Conservation (phyloP, 1,140 invertebrate genomes). For the Drosophila tristis region DNA sequence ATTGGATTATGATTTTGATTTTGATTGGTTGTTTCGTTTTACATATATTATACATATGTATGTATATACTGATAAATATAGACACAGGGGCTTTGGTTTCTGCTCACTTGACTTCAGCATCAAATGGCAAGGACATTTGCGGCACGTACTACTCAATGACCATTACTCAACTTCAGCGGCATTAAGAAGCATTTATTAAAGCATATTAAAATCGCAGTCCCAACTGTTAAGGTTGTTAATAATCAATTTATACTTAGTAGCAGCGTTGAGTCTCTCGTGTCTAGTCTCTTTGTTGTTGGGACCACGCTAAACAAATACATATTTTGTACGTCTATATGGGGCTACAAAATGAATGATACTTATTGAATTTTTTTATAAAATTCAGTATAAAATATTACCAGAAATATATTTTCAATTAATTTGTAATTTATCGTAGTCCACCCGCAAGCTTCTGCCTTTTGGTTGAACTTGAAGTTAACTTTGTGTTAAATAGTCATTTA, state of each 20-base stretch:
- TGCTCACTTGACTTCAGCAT: slow-evolving; percentile 40
- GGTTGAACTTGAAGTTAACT: slow-evolving; percentile 45
- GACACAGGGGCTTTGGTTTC: no score
- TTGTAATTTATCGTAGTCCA: slow-evolving; percentile 30
- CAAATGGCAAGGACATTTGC: slow-evolving; percentile 53
- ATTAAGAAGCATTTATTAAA: slow-evolving; percentile 44
- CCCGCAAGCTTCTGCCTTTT: slow-evolving; percentile 35
- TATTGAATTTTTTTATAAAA: slow-evolving; percentile 12
- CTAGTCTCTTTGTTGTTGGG: background rate
- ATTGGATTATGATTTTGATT: no score
- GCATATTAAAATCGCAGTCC: slow-evolving; percentile 9
- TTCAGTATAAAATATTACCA: slow-evolving; percentile 35
- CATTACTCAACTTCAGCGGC: slow-evolving; percentile 29
- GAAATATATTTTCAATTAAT: slow-evolving; percentile 36
- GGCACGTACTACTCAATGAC: slow-evolving; percentile 20
- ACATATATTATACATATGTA: no score
- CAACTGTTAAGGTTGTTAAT: slow-evolving; percentile 52
- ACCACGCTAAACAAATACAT: slow-evolving; percentile 48
- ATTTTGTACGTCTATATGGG: slow-evolving; percentile 5
- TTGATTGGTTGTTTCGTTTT: no score
- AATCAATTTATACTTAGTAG: slow-evolving; percentile 48
- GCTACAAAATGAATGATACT: slow-evolving; percentile 48
- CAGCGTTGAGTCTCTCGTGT: slow-evolving; percentile 20
- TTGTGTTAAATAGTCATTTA: slow-evolving; percentile 50
- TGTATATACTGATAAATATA: no score